Evolutionary conservation across 2,797 vertebrate genomes (phyloP), one percentile per base, ranked within the genome.

Genomic region (Pangasius krempfi): DNA sequence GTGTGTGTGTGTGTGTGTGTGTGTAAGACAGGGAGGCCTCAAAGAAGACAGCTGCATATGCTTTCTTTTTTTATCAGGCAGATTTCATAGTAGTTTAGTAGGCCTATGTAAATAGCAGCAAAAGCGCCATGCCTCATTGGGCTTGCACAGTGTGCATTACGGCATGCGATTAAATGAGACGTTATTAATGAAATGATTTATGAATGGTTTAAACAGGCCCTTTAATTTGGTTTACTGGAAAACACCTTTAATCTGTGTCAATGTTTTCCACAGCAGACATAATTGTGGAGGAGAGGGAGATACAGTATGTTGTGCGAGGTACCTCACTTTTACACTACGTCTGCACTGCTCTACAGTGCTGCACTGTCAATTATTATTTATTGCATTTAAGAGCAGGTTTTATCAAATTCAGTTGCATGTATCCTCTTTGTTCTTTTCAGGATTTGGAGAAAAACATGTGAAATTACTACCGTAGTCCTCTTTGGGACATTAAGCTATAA

Each of bases 131-230:
- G 80, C 12, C 40, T 88, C 37, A 56, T 73, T 64, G 40, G 27
- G n/a, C 33, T 72, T 40, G 25, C 64, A 44, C 30, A 47, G 84
- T 78, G 68, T 27, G 2, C 84, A 50, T 88, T 54, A 68, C 40
- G n/a, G 58, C 60, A 56, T 68, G 52, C 37, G 70, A 30, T 40
- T 78, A 52, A 73, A 40, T 83, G 56, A 87, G 62, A 87, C 60
- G 83, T 84, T 52, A 90, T 76, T 86, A 72, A 90, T 84, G 22
- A 73, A 88, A 89, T 88, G 79, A 80, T 78, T 89, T 68, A 33
- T 89, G 70, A 85, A 73, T 40, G 33, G 27, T 82, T 90, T 87
- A 86, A 66, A 40, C 76, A 76, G 86, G 68, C 88, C 33, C 9
- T 90, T 88, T 85, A 75, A 13, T 62, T 22, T 87, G 89, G 22